Evolutionary conservation across 2,797 vertebrate genomes (phyloP), one percentile per base, ranked within the genome.

Genomic region (Scomberomorus guttatus): DNA sequence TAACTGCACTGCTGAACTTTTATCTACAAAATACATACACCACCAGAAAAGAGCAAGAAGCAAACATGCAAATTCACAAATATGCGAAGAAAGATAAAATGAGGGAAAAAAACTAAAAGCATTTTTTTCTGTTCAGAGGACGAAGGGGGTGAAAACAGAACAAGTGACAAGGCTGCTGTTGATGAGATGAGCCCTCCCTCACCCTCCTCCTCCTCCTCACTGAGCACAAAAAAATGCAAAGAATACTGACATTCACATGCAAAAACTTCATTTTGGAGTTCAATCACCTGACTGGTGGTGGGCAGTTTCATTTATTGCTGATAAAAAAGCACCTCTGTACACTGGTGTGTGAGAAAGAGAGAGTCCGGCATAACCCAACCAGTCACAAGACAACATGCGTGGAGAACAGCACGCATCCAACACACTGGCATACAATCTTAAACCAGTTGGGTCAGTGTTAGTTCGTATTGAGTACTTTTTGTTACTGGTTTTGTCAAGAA

Each of bases 1-100:
- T 95, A 95, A 95, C 95, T 93, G 93, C 93, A 93, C 95, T 89
- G 94, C 93, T 95, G 95, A 95, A 95, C 95, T 94, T 95, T 95
- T 95, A 95, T 95, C 95, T 94, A 84, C 85, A 92, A 91, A 91
- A 95, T 87, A 93, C 94, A 94, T 90, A 91, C 92, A 84, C 72
- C 89, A 69, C 58, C 83, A 90, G 92, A 90, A 93, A 93, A 93
- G 89, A 92, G 88, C 91, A 92, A 93, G 90, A 92, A 89, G 86
- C 87, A 91, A 93, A 92, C 91, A 93, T 93, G 91, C 90, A 93
- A 94, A 94, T 93, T 92, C 87, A 88, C 85, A 92, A 94, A 94
- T 93, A 94, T 92, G 92, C 15, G 54, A 88, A 89, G 87, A 87
- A 91, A 92, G 91, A 92, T 90, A 92, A 93, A 91, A 90, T 84